These are phyloP conservation scores for Paracanthobrama guichenoti DNA, from an alignment of 2,113 vertebrate species.

Conservation along the genomic window DNA sequence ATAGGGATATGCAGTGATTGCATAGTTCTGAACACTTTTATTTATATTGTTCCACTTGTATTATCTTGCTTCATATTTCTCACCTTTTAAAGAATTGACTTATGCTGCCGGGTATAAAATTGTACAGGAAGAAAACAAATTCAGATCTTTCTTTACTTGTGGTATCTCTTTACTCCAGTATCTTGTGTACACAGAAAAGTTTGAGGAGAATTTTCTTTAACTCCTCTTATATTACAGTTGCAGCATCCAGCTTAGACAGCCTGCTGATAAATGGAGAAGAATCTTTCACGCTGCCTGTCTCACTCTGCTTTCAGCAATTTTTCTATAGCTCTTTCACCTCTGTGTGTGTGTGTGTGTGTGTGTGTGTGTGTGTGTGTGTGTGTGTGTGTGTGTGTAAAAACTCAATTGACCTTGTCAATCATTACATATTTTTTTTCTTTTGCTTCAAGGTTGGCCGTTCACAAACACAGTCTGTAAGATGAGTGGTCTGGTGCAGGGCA, in stretches of 20 bases:
- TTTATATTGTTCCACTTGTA: too few relatives aligned
- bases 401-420: not conserved
- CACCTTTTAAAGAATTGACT: too few relatives aligned
- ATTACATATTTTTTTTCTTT: constrained; percentile 4
- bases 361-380: not conserved
- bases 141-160: too few relatives aligned
- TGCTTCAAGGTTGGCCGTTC: constrained; percentile 88
- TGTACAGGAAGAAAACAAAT: too few relatives aligned
- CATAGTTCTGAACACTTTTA: too few relatives aligned
- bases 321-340: not conserved
- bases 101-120: too few relatives aligned
- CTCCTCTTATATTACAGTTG: not conserved
- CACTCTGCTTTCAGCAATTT: not conserved
- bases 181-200: too few relatives aligned
- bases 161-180: too few relatives aligned
- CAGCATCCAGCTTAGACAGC: not conserved
- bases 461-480: constrained; percentile 88
- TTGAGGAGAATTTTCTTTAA: not conserved
- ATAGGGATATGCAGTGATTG: too few relatives aligned
- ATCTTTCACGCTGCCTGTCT: not conserved
- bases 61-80: too few relatives aligned
- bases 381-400: not conserved
- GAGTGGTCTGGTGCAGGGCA: constrained; percentile 91
- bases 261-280: not conserved
- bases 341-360: not conserved